These are phyloP conservation scores for Drosophila algonquin DNA, from an alignment of 2,888 invertebrate genomes.

Conservation along the genomic window DNA sequence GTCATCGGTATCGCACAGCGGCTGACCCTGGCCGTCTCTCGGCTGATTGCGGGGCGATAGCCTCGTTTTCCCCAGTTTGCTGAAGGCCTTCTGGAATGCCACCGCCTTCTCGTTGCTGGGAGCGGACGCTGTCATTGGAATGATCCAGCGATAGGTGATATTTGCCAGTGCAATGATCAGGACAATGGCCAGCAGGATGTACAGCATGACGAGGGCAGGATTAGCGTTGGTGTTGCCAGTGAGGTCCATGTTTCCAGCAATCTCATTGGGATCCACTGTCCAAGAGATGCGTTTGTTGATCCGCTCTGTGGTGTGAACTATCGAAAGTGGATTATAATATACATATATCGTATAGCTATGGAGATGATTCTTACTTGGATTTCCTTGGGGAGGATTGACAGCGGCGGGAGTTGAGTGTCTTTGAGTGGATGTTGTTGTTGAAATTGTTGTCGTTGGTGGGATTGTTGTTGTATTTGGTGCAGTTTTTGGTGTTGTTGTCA, in stretches of 20 bases:
- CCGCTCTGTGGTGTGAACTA: conserved; percentile 13
- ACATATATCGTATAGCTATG: not conserved
- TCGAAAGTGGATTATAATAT: not conserved
- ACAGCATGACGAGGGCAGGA: conserved; percentile 41
- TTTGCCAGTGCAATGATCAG: conserved; percentile 38
- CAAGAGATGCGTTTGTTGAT: conserved; percentile 33
- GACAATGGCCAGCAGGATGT: conserved; percentile 38
- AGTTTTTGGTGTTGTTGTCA: not conserved
- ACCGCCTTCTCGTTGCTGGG: conserved; percentile 47
- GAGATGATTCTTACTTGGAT: conserved; percentile 4
- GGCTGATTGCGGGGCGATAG: not conserved
- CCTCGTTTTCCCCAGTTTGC: conserved; percentile 28
- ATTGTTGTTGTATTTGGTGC: conserved; percentile 3
- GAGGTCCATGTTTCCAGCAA: conserved; percentile 35
- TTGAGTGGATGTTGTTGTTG: conserved; percentile 11
- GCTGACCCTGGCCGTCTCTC: conserved; percentile 2
- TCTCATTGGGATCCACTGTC: conserved; percentile 43
- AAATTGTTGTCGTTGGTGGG: conserved; percentile 8
- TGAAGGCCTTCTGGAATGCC: conserved; percentile 40
- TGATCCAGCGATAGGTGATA: conserved; percentile 48
- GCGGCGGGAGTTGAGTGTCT: not conserved
- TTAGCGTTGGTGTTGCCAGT: conserved; percentile 8
- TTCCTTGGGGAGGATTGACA: not conserved
- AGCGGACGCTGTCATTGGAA: conserved; percentile 6
- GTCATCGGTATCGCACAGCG: conserved; percentile 39